A percentile compares a stretch with the other conserved stretches of the same genome.
phyloP scores from a whole-genome alignment of 2,113 vertebrate genomes.

The Ailuropoda melanoleuca region DNA sequence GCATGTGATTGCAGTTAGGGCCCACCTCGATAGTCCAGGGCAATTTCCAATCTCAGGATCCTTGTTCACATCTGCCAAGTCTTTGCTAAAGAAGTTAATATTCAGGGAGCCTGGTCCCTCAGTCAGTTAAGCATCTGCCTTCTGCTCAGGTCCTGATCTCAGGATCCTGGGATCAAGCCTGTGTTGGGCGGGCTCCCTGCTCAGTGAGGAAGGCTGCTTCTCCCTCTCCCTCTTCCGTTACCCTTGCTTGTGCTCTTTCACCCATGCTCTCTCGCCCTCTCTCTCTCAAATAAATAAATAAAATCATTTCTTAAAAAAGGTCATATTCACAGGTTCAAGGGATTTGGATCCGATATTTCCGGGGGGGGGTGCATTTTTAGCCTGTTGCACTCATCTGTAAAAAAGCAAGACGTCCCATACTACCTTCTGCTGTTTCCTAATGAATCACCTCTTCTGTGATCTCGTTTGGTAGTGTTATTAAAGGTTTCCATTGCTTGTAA shows the following conservation, averaged over 20 bases:
- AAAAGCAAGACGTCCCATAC: background rate
- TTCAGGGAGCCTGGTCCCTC: background rate
- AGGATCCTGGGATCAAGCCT: background rate
- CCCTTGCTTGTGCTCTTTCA: background rate
- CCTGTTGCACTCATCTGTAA: background rate
- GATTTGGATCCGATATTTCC: background rate
- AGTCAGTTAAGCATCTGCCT: background rate
- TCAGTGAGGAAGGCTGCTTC: background rate
- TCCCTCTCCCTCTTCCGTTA: background rate
- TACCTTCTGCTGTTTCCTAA: background rate
- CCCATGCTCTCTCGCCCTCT: background rate
- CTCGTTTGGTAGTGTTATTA: background rate
- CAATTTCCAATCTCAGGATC: background rate
- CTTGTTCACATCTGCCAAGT: background rate
- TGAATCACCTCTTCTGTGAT: background rate
- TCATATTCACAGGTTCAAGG: background rate
- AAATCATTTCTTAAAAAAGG: background rate
- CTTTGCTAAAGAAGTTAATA: background rate
- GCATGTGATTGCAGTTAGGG: background rate
- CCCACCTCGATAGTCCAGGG: background rate
- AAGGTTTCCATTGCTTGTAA: background rate
- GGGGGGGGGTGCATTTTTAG: background rate
- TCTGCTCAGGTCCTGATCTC: background rate
- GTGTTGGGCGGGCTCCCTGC: background rate
- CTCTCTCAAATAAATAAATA: background rate